Percentiles rank a stretch among this genome's conserved stretches.
Conservation (phyloP, 1,140 invertebrate genomes). For the Anastrepha ludens region DNA sequence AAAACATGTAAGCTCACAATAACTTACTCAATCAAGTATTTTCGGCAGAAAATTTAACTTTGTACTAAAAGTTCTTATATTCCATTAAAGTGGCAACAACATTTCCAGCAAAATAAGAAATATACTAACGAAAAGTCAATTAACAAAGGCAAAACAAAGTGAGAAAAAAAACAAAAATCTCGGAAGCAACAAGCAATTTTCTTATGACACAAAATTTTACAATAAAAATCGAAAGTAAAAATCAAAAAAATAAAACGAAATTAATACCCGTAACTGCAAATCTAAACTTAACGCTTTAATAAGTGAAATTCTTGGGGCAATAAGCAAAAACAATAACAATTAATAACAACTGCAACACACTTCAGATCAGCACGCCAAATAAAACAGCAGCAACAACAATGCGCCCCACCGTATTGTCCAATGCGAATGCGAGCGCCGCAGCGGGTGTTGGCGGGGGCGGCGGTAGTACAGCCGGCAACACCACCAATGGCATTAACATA, state of each 20-base stretch:
- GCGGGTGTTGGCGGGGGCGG: slow-evolving; percentile 56
- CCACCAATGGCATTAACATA: slow-evolving; percentile 65
- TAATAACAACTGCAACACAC: background rate
- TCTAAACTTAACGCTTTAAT: background rate
- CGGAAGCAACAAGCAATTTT: background rate
- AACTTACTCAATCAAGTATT: no score
- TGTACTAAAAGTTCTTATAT: background rate
- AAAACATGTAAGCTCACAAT: no score
- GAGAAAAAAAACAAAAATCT: background rate
- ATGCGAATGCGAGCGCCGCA: slow-evolving; percentile 60
- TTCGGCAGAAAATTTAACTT: no score
- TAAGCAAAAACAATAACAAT: background rate
- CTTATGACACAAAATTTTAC: background rate
- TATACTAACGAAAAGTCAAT: background rate
- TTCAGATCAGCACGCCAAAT: background rate
- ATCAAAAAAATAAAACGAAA: slow-evolving; percentile 3
- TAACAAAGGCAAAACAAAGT: slow-evolving; percentile 11
- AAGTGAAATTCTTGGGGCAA: background rate
- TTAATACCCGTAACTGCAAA: background rate
- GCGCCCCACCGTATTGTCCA: slow-evolving; percentile 72
- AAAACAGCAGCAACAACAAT: slow-evolving; percentile 58
- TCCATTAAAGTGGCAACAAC: background rate
- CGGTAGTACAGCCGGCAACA: slow-evolving; percentile 50
- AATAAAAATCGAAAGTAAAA: slow-evolving; percentile 17
- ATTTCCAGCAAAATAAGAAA: background rate